These are phyloP conservation scores for Drosophila varians DNA, from an alignment of 1,140 invertebrate species.

Conservation along the genomic window DNA sequence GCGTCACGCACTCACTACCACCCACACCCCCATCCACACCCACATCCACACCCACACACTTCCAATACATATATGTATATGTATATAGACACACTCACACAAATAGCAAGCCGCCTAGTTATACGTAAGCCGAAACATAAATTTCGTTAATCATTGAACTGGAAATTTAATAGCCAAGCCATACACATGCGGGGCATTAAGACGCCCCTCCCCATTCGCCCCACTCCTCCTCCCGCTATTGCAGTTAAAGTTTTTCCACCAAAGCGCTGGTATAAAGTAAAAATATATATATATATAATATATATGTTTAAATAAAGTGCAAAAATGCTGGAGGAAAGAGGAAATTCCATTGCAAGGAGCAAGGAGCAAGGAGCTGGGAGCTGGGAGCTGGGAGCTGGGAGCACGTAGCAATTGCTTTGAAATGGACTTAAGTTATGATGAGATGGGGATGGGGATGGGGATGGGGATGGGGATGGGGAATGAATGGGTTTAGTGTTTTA, in stretches of 20 bases:
- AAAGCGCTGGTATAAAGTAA: conserved; percentile 39
- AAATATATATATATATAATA: neutral
- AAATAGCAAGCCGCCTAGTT: conserved; percentile 24
- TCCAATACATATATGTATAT: too few species aligned
- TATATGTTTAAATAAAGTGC: neutral
- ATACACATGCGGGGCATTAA: conserved; percentile 30
- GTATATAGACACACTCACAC: conserved; percentile 2
- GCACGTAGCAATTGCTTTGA: conserved; percentile 61
- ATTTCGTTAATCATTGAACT: conserved; percentile 82
- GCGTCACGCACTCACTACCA: conserved; percentile 65
- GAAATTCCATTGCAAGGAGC: conserved; percentile 69
- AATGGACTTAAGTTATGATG: conserved; percentile 22
- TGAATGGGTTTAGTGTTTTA: conserved; percentile 17
- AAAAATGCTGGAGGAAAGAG: conserved; percentile 17
- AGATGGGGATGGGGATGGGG: neutral
- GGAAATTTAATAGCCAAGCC: conserved; percentile 80
- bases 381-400: too few species aligned
- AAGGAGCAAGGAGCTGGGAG: too few species aligned
- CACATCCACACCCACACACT: conserved; percentile 7
- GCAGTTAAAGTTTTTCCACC: conserved; percentile 62
- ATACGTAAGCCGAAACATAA: conserved; percentile 75
- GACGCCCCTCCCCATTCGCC: neutral
- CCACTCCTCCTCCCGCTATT: conserved; percentile 1
- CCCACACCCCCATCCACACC: conserved; percentile 34
- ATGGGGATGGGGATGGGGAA: neutral